Conservation (phyloP, 2,888 invertebrate genomes). For the Acanthopleura granulata region DNA sequence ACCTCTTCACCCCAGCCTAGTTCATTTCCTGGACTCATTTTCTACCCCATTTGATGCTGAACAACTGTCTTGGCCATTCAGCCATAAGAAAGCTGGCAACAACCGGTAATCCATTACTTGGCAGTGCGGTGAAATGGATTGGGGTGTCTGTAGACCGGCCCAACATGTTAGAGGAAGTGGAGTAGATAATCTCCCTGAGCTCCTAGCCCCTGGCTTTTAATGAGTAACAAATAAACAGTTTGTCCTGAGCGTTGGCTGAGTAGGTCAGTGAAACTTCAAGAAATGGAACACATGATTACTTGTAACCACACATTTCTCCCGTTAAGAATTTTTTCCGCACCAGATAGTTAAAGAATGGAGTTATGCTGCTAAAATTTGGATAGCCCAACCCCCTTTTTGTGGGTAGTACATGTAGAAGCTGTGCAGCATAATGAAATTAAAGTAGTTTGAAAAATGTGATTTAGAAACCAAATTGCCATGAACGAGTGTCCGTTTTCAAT, state of each 20-base stretch:
- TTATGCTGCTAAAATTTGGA: too few species aligned
- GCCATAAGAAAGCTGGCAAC: constrained; percentile 8
- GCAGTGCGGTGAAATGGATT: background rate
- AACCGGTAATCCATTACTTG: background rate
- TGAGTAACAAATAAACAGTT: background rate
- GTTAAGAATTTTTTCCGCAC: too few species aligned
- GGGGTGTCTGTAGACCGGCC: background rate
- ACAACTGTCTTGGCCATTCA: background rate
- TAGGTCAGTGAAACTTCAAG: too few species aligned
- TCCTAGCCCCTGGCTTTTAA: background rate
- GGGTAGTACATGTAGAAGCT: too few species aligned
- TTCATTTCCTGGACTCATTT: constrained; percentile 1
- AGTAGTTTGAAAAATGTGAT: too few species aligned
- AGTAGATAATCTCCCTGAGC: background rate
- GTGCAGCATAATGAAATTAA: too few species aligned
- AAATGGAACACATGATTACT: too few species aligned
- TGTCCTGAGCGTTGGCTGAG: background rate
- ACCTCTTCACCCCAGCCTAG: background rate
- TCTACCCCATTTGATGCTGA: background rate
- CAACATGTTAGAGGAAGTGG: background rate
- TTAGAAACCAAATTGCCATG: too few species aligned
- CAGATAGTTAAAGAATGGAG: too few species aligned
- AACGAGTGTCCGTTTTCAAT: too few species aligned
- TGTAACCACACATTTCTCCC: too few species aligned
- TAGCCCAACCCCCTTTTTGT: too few species aligned